A percentile compares a stretch with the other conserved stretches of the same genome.
Conservation (phyloP, 2,797 vertebrate species). For the Acrossocheilus fasciatus region DNA sequence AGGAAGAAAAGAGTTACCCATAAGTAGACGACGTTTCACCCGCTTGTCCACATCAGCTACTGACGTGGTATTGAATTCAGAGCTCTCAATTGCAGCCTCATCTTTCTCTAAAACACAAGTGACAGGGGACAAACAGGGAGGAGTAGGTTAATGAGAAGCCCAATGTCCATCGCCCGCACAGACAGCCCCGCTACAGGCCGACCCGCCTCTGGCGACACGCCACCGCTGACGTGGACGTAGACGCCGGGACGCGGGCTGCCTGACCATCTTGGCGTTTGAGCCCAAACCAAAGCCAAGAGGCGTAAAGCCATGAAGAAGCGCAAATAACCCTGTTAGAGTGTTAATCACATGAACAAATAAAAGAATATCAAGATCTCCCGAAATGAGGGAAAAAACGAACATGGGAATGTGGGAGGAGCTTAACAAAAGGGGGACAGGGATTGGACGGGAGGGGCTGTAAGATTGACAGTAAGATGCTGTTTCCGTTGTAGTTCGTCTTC, state of each 20-base stretch:
- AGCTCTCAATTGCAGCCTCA: slow-evolving; percentile 99
- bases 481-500: slow-evolving; percentile 71
- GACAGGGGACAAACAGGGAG: slow-evolving; percentile 99
- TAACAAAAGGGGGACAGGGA: slow-evolving; percentile 18
- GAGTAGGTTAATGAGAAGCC: slow-evolving; percentile 99
- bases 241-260: slow-evolving; percentile 68
- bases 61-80: slow-evolving; percentile 99
- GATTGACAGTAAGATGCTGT: slow-evolving; percentile 65
- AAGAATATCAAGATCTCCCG: slow-evolving; percentile 56
- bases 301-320: slow-evolving; percentile 84
- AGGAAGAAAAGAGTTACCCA: slow-evolving; percentile 99
- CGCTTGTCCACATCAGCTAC: slow-evolving; percentile 99
- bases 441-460: slow-evolving; percentile 47
- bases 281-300: slow-evolving; percentile 86
- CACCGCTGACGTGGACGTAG: slow-evolving; percentile 43
- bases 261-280: slow-evolving; percentile 89
- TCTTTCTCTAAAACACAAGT: slow-evolving; percentile 99
- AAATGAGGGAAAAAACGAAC: slow-evolving; percentile 42
- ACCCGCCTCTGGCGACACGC: slow-evolving; percentile 48
- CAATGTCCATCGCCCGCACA: slow-evolving; percentile 83
- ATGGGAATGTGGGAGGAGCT: slow-evolving; percentile 43
- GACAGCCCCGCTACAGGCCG: slow-evolving; percentile 61
- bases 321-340: slow-evolving; percentile 87
- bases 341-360: slow-evolving; percentile 76
- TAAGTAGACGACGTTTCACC: slow-evolving; percentile 99